Conservation (phyloP, 2,797 vertebrate genomes). For the Emydoidea blandingii region DNA sequence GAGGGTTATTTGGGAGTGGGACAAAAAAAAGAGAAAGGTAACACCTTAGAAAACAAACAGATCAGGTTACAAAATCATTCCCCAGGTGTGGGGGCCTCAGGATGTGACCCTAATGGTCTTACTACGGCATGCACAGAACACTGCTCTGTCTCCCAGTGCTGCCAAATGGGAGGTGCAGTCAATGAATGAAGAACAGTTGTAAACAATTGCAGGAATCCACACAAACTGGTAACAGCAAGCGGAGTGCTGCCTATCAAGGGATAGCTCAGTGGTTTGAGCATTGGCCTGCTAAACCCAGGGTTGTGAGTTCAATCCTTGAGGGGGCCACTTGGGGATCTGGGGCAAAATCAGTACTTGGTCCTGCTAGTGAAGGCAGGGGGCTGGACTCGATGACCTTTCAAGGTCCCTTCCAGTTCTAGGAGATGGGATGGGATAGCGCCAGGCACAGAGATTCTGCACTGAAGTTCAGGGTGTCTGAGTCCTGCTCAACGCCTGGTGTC, state of each 20-base stretch:
- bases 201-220: neutral
- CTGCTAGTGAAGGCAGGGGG: too few relatives aligned
- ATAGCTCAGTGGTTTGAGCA: too few relatives aligned
- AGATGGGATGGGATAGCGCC: neutral
- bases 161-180: neutral
- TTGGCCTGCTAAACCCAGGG: too few relatives aligned
- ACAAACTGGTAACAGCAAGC: neutral
- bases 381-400: too few relatives aligned
- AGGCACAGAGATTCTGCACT: fast-evolving
- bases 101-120: neutral
- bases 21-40: neutral
- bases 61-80: neutral
- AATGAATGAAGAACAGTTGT: neutral
- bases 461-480: fast-evolving
- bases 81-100: neutral
- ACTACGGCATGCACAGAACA: neutral
- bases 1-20: neutral
- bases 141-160: fast-evolving
- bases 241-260: neutral
- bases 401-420: too few relatives aligned
- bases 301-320: too few relatives aligned
- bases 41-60: fast-evolving
- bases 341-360: too few relatives aligned
- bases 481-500: fast-evolving
- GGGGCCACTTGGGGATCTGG: too few relatives aligned